Percentiles rank a stretch among this genome's conserved stretches.
phyloP scores from a whole-genome alignment of 2,113 vertebrate species.

The Mesoclemmys tuberculata region DNA sequence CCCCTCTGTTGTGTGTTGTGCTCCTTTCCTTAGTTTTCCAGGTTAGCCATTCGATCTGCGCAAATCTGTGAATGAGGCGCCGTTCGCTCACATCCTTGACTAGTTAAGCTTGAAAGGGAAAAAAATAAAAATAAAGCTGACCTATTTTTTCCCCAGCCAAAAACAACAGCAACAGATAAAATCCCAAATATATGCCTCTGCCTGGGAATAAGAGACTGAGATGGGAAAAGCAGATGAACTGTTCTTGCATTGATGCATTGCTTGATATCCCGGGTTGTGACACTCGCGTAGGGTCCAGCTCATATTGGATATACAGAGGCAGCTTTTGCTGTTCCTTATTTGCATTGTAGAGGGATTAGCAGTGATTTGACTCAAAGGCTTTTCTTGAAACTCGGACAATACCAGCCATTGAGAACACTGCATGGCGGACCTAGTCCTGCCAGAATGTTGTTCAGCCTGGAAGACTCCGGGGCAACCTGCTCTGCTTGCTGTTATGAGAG shows the following conservation, averaged over 20 bases:
- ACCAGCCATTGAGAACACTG: not conserved
- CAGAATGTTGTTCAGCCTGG: not conserved
- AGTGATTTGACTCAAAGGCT: not conserved
- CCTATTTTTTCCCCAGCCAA: not conserved
- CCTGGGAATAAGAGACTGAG: not conserved
- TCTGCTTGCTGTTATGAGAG: not conserved
- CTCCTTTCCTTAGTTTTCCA: not conserved
- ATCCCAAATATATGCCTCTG: not conserved
- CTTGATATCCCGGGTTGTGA: not conserved
- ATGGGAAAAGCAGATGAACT: not conserved
- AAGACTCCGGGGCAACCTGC: slow-evolving; percentile 2
- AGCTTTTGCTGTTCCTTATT: not conserved
- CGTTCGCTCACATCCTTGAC: not conserved
- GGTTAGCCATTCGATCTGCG: not conserved
- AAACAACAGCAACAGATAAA: not conserved
- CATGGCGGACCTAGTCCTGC: not conserved
- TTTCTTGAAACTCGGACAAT: not conserved
- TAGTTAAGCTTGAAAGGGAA: not conserved
- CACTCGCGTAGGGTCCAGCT: not conserved
- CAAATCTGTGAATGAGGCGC: not conserved
- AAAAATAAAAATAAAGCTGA: not conserved
- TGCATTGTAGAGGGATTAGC: not conserved
- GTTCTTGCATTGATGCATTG: not conserved
- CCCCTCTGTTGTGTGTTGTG: not conserved
- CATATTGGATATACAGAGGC: not conserved